phyloP scores from a whole-genome alignment of 2,797 vertebrate species.

The Notolepis coatsorum region DNA sequence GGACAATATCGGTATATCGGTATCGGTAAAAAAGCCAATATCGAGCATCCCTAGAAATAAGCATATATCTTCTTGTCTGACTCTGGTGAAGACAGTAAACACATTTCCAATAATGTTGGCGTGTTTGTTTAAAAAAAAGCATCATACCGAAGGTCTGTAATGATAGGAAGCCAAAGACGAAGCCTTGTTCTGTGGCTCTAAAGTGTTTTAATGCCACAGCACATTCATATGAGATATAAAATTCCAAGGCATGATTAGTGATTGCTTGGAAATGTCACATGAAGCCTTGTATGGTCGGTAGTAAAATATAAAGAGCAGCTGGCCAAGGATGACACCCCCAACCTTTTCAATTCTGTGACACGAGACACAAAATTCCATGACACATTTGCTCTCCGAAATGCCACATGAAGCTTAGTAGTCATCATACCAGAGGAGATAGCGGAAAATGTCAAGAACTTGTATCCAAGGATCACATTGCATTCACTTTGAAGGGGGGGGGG shows the following conservation, averaged over 20 bases:
- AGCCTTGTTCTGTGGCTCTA: too few relatives aligned
- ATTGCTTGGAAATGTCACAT: conserved; percentile 57
- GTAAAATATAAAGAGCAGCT: conserved; percentile 41
- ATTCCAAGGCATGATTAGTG: conserved; percentile 47
- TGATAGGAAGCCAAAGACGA: too few relatives aligned
- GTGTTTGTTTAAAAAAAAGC: too few relatives aligned
- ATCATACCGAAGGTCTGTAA: too few relatives aligned
- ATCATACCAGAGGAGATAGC: conserved; percentile 30
- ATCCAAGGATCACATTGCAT: conserved; percentile 32
- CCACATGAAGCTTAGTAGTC: conserved; percentile 42
- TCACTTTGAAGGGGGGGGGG: conserved; percentile 17
- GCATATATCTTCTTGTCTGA: too few relatives aligned
- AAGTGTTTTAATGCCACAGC: conserved; percentile 53
- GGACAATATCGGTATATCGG: too few relatives aligned
- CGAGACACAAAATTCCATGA: conserved; percentile 11
- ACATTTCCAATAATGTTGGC: too few relatives aligned
- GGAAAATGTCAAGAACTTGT: conserved; percentile 69
- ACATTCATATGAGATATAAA: conserved; percentile 16
- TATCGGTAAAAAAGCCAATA: too few relatives aligned
- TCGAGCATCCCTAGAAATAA: too few relatives aligned
- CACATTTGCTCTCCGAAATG: conserved; percentile 51
- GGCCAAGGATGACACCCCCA: conserved; percentile 32
- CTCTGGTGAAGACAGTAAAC: too few relatives aligned
- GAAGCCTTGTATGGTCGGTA: conserved; percentile 33
- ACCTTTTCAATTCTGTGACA: conserved; percentile 34